Evolutionary conservation across 2,888 invertebrate genomes (phyloP), one percentile per base, ranked within the genome.

Genomic region (Autographa pulchrina): DNA sequence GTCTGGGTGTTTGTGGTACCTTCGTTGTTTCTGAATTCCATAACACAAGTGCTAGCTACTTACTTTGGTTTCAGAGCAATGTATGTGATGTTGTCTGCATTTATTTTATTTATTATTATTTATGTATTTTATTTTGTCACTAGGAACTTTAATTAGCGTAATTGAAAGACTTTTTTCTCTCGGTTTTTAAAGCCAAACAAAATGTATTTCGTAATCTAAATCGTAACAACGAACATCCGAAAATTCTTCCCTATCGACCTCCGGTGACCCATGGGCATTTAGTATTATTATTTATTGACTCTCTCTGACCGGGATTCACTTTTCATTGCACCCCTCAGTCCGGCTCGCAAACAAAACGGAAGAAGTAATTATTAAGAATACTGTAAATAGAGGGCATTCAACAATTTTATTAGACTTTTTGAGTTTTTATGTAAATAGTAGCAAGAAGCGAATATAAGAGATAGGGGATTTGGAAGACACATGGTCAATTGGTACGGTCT

Each of bases 291-390:
- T 95, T 95, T 96, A 95, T 95, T 92, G 94, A 92, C 92, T 92
- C 88, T 86, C 88, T 81, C 83, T 86, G 87, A 88, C 85, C 92
- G 88, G 90, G 87, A 88, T 91, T 92, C 92, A 91, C 92, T 92
- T 92, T 94, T 92, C 93, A 92, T 88, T 88, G 83, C 87, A 75
- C 91, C 93, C 93, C 89, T 90, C 89, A 77, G 72, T 64, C 74
- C 72, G 65, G 25, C 83, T 81, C 82, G 92, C 92, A 94, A 95
- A 95, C 93, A 95, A 94, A 94, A 92, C 92, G 93, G 92, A 94
- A 94, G 91, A 95, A 93, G 94, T 95, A 95, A 95, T 95, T 94
- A 95, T 95, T 94, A 94, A 94, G 94, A 93, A 95, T 94, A 93
- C 91, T 89, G 93, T 89, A 94, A 95, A 95, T 92, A 94, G 89